Conservation (phyloP, 2,888 invertebrate species). For the Cephus nigrinus region DNA sequence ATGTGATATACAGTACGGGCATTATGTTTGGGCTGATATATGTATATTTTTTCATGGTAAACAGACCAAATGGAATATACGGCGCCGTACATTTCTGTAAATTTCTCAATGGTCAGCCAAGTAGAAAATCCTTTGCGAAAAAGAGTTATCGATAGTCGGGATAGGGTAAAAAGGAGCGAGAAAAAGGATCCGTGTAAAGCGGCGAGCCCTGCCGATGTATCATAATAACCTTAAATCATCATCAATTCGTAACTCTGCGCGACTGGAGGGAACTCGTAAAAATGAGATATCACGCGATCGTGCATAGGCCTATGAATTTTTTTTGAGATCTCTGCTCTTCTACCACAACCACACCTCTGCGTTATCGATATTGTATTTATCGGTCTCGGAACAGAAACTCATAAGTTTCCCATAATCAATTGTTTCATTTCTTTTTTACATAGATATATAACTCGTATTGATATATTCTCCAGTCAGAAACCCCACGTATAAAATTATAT, state of each 20-base stretch:
- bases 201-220: constrained; percentile 10
- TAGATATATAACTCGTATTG: background rate
- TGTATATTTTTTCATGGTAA: too few species aligned
- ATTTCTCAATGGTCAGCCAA: background rate
- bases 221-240: constrained; percentile 22
- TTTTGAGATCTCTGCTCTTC: background rate
- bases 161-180: too few species aligned
- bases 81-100: background rate
- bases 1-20: too few species aligned
- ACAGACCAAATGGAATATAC: too few species aligned
- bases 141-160: background rate
- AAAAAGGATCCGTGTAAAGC: background rate
- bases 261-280: background rate
- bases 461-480: background rate
- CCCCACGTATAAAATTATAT: too few species aligned
- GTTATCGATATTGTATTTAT: too few species aligned
- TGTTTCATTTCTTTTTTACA: too few species aligned
- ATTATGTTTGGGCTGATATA: too few species aligned
- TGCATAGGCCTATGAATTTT: background rate
- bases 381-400: too few species aligned
- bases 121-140: too few species aligned
- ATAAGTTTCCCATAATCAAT: too few species aligned
- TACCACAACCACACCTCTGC: too few species aligned
- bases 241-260: constrained; percentile 13
- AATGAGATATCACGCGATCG: constrained; percentile 3